Evolutionary conservation across 2,113 vertebrate genomes (phyloP).

Genomic region (Alouatta palliata): DNA sequence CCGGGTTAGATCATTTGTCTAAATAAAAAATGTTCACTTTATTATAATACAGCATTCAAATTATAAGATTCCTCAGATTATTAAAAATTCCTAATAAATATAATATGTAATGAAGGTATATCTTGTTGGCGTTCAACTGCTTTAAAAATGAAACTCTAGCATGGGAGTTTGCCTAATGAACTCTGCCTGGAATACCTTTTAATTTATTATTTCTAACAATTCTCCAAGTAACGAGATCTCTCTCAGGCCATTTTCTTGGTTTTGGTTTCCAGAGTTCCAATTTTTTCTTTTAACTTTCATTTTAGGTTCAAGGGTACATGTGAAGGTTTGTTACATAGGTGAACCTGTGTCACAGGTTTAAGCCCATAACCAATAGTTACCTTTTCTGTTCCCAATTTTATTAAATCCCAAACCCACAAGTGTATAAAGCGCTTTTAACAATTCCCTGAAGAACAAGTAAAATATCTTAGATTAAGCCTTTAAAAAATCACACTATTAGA

Average conservation of each 20-base stretch:
- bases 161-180: constrained; percentile 19
- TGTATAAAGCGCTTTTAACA: not conserved
- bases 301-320: too few relatives aligned
- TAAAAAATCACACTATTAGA: constrained; percentile 28
- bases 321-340: too few relatives aligned
- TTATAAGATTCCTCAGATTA: constrained; percentile 41
- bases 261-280: constrained; percentile 9
- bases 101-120: constrained; percentile 50
- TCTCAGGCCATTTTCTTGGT: constrained; percentile 22
- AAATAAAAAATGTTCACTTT: constrained; percentile 44
- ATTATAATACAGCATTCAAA: constrained; percentile 33
- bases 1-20: constrained; percentile 22
- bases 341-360: too few relatives aligned
- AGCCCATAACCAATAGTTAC: too few relatives aligned
- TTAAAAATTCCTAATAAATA: constrained; percentile 16
- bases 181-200: constrained; percentile 7
- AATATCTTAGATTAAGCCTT: not conserved
- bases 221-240: not conserved
- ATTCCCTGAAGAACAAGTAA: constrained; percentile 44
- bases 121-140: not conserved
- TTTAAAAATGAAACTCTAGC: constrained; percentile 56
- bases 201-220: constrained; percentile 36
- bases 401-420: constrained; percentile 31
- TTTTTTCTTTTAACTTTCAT: not conserved
- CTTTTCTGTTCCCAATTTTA: constrained; percentile 1